phyloP scores from a whole-genome alignment of 2,797 vertebrate species.

The Anguilla megastoma region DNA sequence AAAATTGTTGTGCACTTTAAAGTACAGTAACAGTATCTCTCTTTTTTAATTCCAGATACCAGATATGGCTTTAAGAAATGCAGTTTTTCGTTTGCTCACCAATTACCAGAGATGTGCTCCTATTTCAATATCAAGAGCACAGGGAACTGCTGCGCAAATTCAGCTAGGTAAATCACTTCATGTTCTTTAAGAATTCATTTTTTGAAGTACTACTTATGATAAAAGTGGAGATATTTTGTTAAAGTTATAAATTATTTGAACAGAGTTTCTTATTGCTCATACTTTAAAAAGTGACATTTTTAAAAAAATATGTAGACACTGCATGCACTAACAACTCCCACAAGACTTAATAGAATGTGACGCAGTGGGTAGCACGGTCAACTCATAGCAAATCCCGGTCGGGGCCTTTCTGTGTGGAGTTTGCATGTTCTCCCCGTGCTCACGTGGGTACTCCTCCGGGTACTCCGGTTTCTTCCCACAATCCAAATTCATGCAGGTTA shows the following conservation, averaged over 20 bases:
- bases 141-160: constrained; percentile 61
- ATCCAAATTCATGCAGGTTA: too few relatives aligned
- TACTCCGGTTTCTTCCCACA: too few relatives aligned
- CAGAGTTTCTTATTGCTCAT: background rate
- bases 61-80: constrained; percentile 72
- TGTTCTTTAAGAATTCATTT: background rate
- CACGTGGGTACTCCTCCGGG: too few relatives aligned
- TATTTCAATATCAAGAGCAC: constrained; percentile 60
- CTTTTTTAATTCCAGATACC: constrained; percentile 3
- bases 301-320: background rate
- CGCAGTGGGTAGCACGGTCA: too few relatives aligned
- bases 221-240: background rate
- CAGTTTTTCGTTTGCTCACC: constrained; percentile 60
- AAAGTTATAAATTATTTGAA: background rate
- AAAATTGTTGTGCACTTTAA: background rate
- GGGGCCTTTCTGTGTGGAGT: too few relatives aligned
- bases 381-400: too few relatives aligned
- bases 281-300: background rate
- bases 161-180: constrained; percentile 47
- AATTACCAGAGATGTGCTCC: constrained; percentile 59
- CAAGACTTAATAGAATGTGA: background rate
- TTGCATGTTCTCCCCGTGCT: too few relatives aligned
- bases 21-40: background rate
- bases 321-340: background rate
- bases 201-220: background rate